phyloP scores from a whole-genome alignment of 1,140 invertebrate species.

The Patella vulgata region DNA sequence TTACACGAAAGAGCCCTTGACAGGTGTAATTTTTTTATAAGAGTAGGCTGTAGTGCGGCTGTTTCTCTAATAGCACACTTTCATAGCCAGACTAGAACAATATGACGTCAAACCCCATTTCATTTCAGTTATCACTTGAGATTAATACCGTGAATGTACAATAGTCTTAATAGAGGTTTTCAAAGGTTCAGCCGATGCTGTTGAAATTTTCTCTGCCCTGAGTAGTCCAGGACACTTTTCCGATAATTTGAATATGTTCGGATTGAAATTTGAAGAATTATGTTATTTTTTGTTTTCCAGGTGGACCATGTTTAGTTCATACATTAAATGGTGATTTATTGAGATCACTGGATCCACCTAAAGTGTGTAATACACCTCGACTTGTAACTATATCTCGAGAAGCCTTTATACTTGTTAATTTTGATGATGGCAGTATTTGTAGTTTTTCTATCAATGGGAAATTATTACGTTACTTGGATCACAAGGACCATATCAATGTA shows the following conservation, averaged over 20 bases:
- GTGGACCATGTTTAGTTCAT: conserved; percentile 95
- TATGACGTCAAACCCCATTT: too few species aligned
- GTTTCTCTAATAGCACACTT: too few species aligned
- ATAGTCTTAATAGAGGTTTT: too few species aligned
- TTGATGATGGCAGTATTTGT: conserved; percentile 89
- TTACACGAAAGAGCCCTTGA: too few species aligned
- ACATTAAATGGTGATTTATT: conserved; percentile 98
- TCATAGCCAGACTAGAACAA: too few species aligned
- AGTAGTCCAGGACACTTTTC: too few species aligned
- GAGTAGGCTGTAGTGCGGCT: too few species aligned
- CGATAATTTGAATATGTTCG: neutral
- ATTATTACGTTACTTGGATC: conserved; percentile 66
- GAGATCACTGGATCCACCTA: conserved; percentile 83
- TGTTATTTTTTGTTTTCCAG: conserved; percentile 68
- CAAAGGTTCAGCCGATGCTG: too few species aligned
- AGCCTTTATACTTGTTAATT: conserved; percentile 95
- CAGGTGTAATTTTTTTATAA: too few species aligned
- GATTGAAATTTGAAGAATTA: neutral
- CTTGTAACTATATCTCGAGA: conserved; percentile 93
- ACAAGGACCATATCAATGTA: conserved; percentile 96
- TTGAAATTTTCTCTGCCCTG: too few species aligned
- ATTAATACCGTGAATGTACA: too few species aligned
- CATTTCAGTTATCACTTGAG: too few species aligned
- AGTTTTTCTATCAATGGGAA: conserved; percentile 71
- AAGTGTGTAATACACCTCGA: conserved; percentile 82